Percentiles rank a stretch among this genome's conserved stretches.
Evolutionary conservation across 2,888 invertebrate species (phyloP).

Genomic region (Trachelus troglodyta): DNA sequence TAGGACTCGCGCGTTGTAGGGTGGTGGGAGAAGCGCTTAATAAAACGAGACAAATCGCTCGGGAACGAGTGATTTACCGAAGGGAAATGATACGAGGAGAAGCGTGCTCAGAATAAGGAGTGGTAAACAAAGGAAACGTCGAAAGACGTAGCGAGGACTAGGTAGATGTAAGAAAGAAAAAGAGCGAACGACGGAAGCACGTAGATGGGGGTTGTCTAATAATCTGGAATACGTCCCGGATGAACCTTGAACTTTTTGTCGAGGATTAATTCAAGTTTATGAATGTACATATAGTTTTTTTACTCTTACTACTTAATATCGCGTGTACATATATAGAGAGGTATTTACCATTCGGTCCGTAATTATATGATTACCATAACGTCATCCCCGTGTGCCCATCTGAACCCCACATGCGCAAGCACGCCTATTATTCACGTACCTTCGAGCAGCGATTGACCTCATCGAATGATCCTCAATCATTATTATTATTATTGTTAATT

Average conservation of each 20-base stretch:
- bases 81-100: background rate
- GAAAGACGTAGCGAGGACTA: background rate
- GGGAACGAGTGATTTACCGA: background rate
- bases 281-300: constrained; percentile 49
- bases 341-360: constrained; percentile 1
- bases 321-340: constrained; percentile 40
- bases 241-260: background rate
- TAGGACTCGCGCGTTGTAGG: background rate
- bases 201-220: background rate
- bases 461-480: background rate
- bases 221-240: background rate
- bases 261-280: constrained; percentile 45
- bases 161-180: background rate
- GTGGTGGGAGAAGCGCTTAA: background rate
- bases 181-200: background rate
- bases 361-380: background rate
- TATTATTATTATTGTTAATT: background rate
- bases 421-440: background rate
- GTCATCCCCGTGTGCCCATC: background rate
- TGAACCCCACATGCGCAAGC: background rate
- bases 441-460: background rate
- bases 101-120: background rate
- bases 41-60: background rate
- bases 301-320: constrained; percentile 21
- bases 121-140: background rate